Evolutionary conservation across 2,113 vertebrate species (phyloP).

Genomic region (Psephotus haematonotus): DNA sequence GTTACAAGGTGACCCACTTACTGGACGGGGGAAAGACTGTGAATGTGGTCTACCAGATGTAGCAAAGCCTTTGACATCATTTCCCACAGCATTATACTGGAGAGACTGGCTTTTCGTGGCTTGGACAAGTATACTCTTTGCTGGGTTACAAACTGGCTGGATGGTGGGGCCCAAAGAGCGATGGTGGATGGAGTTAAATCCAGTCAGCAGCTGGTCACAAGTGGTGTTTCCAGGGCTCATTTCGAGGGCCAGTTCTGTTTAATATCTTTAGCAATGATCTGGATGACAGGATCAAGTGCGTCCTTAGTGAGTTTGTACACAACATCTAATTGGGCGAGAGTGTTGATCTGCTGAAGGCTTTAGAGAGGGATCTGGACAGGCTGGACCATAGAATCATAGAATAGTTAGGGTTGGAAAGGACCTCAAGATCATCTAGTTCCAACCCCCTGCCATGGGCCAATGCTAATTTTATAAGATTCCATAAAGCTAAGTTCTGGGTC

Average conservation of each 20-base stretch:
- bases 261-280: neutral
- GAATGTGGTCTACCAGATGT: neutral
- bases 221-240: neutral
- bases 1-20: neutral
- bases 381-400: neutral
- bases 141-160: neutral
- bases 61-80: neutral
- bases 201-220: neutral
- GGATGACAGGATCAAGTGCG: accelerated
- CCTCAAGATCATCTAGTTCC: too few species aligned
- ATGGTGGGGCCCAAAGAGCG: neutral
- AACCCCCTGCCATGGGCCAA: accelerated
- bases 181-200: neutral
- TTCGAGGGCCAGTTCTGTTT: neutral
- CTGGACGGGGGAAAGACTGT: neutral
- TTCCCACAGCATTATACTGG: neutral
- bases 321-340: neutral
- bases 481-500: neutral
- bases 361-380: neutral
- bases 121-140: neutral
- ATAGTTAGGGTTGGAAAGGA: too few species aligned
- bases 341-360: neutral
- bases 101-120: accelerated
- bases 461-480: accelerated
- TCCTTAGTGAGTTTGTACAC: neutral